Base-by-base conservation (phyloP, 1,140 invertebrate species). In the Drosophila lowei region DNA sequence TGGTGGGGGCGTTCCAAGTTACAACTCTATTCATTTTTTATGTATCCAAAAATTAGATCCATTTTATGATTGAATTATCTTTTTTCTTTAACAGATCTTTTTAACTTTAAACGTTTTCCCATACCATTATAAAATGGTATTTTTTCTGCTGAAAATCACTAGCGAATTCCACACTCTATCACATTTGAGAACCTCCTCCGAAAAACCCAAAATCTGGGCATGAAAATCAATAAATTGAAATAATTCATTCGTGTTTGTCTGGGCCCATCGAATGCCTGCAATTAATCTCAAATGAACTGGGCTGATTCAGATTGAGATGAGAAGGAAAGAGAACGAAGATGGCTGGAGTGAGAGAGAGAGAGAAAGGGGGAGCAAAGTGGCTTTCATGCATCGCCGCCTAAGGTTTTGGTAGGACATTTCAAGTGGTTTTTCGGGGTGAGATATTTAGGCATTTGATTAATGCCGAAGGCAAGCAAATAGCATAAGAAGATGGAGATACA, bases 261-360 rank as follows among this genome's bases (percentile, higher is more conserved):
- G 43, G 54, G 30, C 25, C 30, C 9, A 21, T 11, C 25, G 50
- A 43, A 44, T 54, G 34, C 62, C 52, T 72, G 66, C 72, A 80
- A 85, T 85, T 85, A 85, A 85, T 85, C 78, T 85, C 53, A 70
- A 85, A 85, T 73, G 80, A 85, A 78, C 67, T 72, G 49, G 55
- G 70, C 72, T 73, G 63, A 63, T 62, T 72, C 65, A 66, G 56
- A 73, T 64, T 53, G 47, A 23, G 60, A 41, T 50, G 34, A 38
- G 34, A 13, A 2, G n/a, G 28, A 15, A 18, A 11, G 43, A 16
- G 61, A 15, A 21, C 15, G 15, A 5, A 2, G 60, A 18, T 16
- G 42, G 6, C 9, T 16, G 1, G 6, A 38, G 9, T 15, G 15
- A 7, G 9, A 34, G 30, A 11, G 34, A 8, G 34, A 11, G 3